phyloP scores from a whole-genome alignment of 2,113 vertebrate genomes.

The Hemiscyllium ocellatum region DNA sequence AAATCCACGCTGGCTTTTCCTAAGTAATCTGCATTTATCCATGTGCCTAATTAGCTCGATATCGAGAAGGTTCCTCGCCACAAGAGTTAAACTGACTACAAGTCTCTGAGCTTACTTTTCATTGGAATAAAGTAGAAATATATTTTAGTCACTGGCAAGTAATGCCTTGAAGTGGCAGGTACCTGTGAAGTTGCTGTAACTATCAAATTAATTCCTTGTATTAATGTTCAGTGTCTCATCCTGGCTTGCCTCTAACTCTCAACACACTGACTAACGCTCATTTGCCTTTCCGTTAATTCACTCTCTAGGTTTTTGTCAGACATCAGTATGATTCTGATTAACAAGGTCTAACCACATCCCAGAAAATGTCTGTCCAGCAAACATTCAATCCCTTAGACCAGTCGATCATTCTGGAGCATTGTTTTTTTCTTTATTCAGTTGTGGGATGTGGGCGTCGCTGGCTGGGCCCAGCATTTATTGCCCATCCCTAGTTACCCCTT shows the following conservation, averaged over 20 bases:
- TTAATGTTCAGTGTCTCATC: background rate
- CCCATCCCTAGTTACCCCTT: too few species aligned
- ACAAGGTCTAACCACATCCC: background rate
- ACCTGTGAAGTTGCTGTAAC: background rate
- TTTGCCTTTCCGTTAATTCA: background rate
- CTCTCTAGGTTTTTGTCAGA: background rate
- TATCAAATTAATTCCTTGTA: background rate
- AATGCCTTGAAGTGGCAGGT: background rate
- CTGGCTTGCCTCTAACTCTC: background rate
- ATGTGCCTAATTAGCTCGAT: too few species aligned
- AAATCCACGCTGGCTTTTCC: too few species aligned
- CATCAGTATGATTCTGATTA: background rate
- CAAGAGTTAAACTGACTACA: too few species aligned
- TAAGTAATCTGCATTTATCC: too few species aligned
- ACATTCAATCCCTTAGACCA: too few species aligned
- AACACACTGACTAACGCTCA: background rate
- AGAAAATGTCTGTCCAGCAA: background rate
- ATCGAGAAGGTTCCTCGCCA: too few species aligned
- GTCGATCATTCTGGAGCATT: background rate
- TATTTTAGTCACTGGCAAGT: background rate
- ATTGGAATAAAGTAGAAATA: background rate
- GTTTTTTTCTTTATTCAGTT: too few species aligned
- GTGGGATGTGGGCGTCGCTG: too few species aligned
- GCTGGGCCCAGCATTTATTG: too few species aligned
- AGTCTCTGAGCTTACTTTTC: too few species aligned